phyloP scores from a whole-genome alignment of 1,140 invertebrate genomes.

The Agrypnia vestita region DNA sequence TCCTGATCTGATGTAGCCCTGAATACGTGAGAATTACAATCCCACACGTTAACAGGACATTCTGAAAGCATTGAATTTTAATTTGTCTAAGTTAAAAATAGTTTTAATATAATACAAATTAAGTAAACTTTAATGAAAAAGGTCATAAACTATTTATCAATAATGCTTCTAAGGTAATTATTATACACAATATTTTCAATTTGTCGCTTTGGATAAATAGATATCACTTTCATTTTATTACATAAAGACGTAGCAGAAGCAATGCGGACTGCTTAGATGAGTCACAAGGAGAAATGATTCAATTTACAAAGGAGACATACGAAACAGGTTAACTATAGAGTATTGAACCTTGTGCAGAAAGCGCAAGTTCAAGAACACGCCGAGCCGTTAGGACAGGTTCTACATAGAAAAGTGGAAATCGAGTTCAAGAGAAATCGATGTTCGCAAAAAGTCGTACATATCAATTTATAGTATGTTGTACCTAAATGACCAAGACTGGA shows the following conservation, averaged over 20 bases:
- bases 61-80: slow-evolving; percentile 4
- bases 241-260: not conserved
- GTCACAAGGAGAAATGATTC: not conserved
- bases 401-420: slow-evolving; percentile 36
- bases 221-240: not conserved
- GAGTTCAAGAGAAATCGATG: slow-evolving; percentile 18
- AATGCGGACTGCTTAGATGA: not conserved
- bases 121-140: no score
- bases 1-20: not conserved
- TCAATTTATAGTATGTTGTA: not conserved
- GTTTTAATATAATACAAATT: no score
- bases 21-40: not conserved
- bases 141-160: not conserved
- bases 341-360: not conserved
- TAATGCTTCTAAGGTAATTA: not conserved
- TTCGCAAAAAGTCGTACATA: not conserved
- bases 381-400: slow-evolving; percentile 2
- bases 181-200: no score
- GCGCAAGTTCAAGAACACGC: not conserved
- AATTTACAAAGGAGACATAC: not conserved
- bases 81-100: no score
- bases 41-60: not conserved
- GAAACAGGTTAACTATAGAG: slow-evolving; percentile 10
- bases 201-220: not conserved
- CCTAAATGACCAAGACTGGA: not conserved